Base-by-base conservation (phyloP, 1,140 invertebrate species). In the Bombus ignitus region DNA sequence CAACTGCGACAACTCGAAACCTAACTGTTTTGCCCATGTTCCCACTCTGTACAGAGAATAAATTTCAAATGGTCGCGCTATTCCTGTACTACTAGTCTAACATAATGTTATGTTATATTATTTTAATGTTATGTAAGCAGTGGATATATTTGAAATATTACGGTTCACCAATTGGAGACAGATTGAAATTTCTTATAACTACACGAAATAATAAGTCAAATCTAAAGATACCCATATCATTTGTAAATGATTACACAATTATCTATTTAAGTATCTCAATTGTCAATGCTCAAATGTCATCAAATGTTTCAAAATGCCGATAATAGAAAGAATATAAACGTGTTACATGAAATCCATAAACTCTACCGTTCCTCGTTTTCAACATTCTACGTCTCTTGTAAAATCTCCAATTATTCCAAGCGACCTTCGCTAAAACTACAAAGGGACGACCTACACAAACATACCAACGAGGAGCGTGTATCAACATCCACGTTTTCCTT, bases 21-120 rank as follows among this genome's bases (percentile, higher is more conserved):
- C 97, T 80, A 97, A 94, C 93, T 97, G 97, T 91, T 97, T 95
- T 47, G 97, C 97, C 97, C 97, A 97, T 92, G 96, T 95, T 93
- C 97, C 96, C 59, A 97, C 97, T 86, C 97, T 97, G 91, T 3
- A 91, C 89, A 78, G 37, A 15, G 71, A 75, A 75, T 35, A 53
- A 32, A 35, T 22, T 5, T 53, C 9, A 3, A n/a, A 32, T 66
- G 15, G 4, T 62, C 59, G 59, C 28, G 1, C 1, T n/a, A 62
- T 1, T 62, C 3, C 0, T 53, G 18, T 53, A 53, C 18, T 53
- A 8, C 47, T 53, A 53, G 6, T 8, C 18, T 53, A 22, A 22
- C 18, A 53, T 22, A 53, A 53, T 22, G 18, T 53, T 53, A 53
- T 22, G 47, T 53, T 53, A 53, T 53, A 53, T 53, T 53, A n/a